Percentiles rank a stretch among this genome's conserved stretches.
Evolutionary conservation across 2,113 vertebrate genomes (phyloP).

Genomic region (Chiloscyllium plagiosum): DNA sequence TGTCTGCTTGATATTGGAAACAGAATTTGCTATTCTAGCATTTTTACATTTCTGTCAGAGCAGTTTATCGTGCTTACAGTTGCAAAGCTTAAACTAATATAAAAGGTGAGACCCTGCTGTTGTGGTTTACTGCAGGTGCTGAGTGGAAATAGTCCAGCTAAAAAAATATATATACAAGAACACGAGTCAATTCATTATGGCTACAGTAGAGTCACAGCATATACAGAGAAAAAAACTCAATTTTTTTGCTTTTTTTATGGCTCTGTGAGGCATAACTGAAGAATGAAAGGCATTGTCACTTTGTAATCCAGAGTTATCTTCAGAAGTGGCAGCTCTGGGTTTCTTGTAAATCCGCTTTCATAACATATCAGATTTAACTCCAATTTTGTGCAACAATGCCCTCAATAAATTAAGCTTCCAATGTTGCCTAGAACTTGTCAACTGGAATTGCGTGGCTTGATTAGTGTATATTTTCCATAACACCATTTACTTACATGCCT

Average conservation of each 20-base stretch:
- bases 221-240: not conserved
- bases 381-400: not conserved
- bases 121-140: not conserved
- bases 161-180: not conserved
- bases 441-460: not conserved
- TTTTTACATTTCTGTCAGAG: not conserved
- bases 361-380: not conserved
- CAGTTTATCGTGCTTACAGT: not conserved
- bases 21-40: not conserved
- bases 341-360: not conserved
- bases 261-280: not conserved
- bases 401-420: not conserved
- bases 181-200: not conserved
- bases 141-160: not conserved
- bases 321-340: not conserved
- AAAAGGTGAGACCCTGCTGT: not conserved
- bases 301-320: not conserved
- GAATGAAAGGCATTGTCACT: not conserved
- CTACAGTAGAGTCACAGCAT: not conserved
- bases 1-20: not conserved
- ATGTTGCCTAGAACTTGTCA: not conserved
- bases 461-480: not conserved
- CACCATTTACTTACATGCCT: not conserved
- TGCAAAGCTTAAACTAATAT: not conserved
- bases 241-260: not conserved